Conservation (phyloP, 1,140 invertebrate genomes). For the Asobara japonica region DNA sequence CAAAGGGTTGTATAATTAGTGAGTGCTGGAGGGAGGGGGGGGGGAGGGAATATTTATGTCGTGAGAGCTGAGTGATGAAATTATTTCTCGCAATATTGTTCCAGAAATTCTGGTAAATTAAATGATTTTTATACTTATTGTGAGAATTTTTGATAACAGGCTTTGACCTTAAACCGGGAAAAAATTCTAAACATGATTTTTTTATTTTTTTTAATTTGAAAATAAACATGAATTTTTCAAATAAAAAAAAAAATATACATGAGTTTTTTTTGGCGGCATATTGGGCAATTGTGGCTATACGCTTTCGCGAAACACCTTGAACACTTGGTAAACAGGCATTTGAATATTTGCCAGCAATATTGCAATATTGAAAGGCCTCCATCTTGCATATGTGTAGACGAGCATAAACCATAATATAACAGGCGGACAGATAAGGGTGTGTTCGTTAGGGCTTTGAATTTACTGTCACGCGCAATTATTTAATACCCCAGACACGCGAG, state of each 20-base stretch:
- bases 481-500: conserved; percentile 9
- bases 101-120: neutral
- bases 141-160: too few relatives aligned
- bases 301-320: too few relatives aligned
- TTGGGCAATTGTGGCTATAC: too few relatives aligned
- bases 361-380: conserved; percentile 3
- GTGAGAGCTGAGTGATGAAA: conserved; percentile 25
- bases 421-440: neutral
- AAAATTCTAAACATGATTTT: too few relatives aligned
- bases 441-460: neutral
- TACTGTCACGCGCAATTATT: conserved; percentile 13
- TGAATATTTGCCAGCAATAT: neutral
- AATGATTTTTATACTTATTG: neutral
- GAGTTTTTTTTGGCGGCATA: too few relatives aligned
- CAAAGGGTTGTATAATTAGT: conserved; percentile 23
- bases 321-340: too few relatives aligned
- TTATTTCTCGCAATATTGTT: conserved; percentile 24
- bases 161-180: too few relatives aligned
- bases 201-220: too few relatives aligned
- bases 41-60: conserved; percentile 9
- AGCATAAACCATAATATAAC: conserved; percentile 4
- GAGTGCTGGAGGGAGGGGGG: too few relatives aligned
- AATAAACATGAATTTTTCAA: too few relatives aligned
- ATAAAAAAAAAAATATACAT: too few relatives aligned
- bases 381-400: neutral